Evolutionary conservation across 2,888 invertebrate genomes (phyloP), one percentile per base, ranked within the genome.

Genomic region (Phyllotreta cruciferae): DNA sequence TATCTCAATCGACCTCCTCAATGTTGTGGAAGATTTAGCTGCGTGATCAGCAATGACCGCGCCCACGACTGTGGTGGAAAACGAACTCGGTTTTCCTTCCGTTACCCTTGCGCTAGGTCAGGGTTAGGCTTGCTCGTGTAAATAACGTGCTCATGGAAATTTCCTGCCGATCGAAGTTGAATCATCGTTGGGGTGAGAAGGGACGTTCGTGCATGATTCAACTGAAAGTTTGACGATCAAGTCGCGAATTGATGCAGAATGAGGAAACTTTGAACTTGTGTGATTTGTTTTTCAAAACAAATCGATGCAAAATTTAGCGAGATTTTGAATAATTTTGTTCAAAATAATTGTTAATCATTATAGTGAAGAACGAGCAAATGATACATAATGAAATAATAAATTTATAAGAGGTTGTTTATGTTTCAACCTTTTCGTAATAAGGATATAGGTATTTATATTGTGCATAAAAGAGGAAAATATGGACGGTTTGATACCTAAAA

Each of bases 91-190:
- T 9, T 49, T 24, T 49, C 34, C 24, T 13, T 49, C 49, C 24
- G 49, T 24, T 49, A 24, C 34, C 49, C 49, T 49, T 49, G 9
- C 5, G 49, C 9, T 49, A 49, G 49, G 49, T 49, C 49, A 49
- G 49, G 49, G 14, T 49, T 49, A 24, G 34, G 8, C 24, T 6
- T 49, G 34, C 10, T 41, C 10, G n/a, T 41, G 41, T 41, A n/a
- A n/a, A n/a, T 41, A 9, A 41, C 10, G 11, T 35, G n/a, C 3
- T 49, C 49, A 24, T 24, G 49, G 49, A 49, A 49, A 49, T 34
- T 49, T 49, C 10, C 49, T 1, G 1, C 24, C 24, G 24, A 24
- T 24, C 24, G 24, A 24, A 24, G 24, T 55, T 55, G 55, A 55
- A 41, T 55, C 41, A 41, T n/a, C 9, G 38, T 24, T 14, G 39